Evolutionary conservation across 2,888 invertebrate species (phyloP).

Genomic region (Argyresthia goedartella): DNA sequence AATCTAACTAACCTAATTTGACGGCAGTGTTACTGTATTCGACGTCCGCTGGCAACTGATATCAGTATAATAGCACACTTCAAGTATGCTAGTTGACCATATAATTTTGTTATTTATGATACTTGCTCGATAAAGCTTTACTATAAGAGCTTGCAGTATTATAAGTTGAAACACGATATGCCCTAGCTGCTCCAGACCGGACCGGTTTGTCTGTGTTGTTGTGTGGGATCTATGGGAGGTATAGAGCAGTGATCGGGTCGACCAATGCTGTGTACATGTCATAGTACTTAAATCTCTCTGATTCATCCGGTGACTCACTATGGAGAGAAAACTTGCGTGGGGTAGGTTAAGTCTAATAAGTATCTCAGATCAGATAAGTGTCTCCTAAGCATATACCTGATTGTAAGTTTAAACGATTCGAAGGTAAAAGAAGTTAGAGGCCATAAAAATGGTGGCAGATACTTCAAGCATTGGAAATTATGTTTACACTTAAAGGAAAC

Average conservation of each 20-base stretch:
- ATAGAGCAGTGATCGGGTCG: not conserved
- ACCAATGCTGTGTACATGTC: not conserved
- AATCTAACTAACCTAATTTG: slow-evolving; percentile 53
- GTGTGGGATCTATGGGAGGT: not conserved
- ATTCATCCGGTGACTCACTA: slow-evolving; percentile 4
- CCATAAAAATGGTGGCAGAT: not conserved
- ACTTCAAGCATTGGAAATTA: not conserved
- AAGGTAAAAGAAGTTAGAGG: no score
- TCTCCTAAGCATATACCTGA: not conserved
- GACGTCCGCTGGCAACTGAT: slow-evolving; percentile 38
- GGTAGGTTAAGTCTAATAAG: not conserved
- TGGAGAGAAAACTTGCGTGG: not conserved
- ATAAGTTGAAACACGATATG: not conserved
- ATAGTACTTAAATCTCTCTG: not conserved
- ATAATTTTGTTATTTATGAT: slow-evolving; percentile 3
- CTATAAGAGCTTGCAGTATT: no score
- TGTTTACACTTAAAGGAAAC: slow-evolving; percentile 11
- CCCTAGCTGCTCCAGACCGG: not conserved
- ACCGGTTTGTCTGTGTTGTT: slow-evolving; percentile 6
- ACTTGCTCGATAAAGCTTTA: not conserved
- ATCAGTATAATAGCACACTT: slow-evolving; percentile 16
- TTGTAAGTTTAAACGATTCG: not conserved
- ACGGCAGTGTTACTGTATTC: slow-evolving; percentile 37
- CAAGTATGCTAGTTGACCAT: not conserved
- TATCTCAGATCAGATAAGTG: not conserved